Conservation (phyloP, 2,797 vertebrate species). For the Rachycentron canadum region DNA sequence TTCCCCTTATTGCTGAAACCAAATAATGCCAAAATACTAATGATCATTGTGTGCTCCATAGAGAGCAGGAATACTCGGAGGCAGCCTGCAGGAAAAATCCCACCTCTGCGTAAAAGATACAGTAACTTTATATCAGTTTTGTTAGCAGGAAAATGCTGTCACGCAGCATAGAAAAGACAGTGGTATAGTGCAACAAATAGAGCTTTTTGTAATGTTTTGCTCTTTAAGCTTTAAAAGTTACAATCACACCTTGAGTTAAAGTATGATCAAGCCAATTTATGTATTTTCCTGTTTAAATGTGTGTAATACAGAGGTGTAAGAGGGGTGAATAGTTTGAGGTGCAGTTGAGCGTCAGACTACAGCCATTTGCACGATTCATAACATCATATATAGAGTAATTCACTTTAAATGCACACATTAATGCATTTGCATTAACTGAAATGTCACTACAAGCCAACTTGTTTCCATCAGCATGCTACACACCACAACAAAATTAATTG, state of each 20-base stretch:
- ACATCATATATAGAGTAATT: conserved; percentile 9
- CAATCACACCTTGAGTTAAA: neutral
- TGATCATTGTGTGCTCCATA: conserved; percentile 1
- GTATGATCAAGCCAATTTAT: neutral
- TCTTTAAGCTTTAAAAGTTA: neutral
- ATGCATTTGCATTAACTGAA: conserved; percentile 44
- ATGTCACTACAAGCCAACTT: conserved; percentile 22
- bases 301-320: neutral
- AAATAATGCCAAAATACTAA: conserved; percentile 18
- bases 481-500: conserved; percentile 72
- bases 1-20: conserved; percentile 22
- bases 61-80: conserved; percentile 6
- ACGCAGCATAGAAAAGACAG: neutral
- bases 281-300: neutral
- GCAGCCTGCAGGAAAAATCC: conserved; percentile 36
- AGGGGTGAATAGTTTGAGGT: neutral
- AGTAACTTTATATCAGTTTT: neutral
- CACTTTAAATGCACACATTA: conserved; percentile 26
- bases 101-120: conserved; percentile 9
- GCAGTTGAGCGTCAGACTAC: neutral
- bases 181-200: neutral
- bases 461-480: conserved; percentile 52
- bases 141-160: conserved; percentile 2
- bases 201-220: neutral
- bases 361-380: conserved; percentile 13